phyloP scores from a whole-genome alignment of 2,113 vertebrate genomes.

The Platanista minor region DNA sequence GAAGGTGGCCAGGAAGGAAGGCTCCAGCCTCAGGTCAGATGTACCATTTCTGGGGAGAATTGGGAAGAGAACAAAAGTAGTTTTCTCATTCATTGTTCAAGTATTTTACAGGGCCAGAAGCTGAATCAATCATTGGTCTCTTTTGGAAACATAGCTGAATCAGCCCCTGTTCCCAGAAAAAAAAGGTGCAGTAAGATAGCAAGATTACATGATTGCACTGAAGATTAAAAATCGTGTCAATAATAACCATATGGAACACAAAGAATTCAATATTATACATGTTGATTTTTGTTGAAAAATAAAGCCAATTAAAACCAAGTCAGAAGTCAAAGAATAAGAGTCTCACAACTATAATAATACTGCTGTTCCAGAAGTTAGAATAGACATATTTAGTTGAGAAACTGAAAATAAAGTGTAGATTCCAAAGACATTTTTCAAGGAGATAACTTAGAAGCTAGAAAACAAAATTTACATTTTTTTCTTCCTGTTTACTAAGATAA shows the following conservation, averaged over 20 bases:
- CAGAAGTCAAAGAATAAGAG: background rate
- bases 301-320: background rate
- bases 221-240: background rate
- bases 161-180: background rate
- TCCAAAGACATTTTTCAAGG: conserved; percentile 63
- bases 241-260: background rate
- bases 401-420: background rate
- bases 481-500: background rate
- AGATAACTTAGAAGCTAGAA: conserved; percentile 7
- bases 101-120: background rate
- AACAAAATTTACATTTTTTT: conserved; percentile 2
- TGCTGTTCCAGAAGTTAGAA: background rate
- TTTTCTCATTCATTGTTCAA: background rate
- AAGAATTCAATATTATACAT: background rate
- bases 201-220: background rate
- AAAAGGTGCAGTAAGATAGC: background rate
- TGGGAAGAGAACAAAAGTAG: background rate
- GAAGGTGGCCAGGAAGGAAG: background rate
- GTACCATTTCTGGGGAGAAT: background rate
- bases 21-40: background rate
- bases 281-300: background rate
- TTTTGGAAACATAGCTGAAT: background rate
- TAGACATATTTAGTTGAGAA: conserved; percentile 48
- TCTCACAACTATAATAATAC: background rate
- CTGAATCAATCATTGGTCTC: background rate